Base-by-base conservation (phyloP, 1,140 invertebrate species). In the Nephila pilipes region DNA sequence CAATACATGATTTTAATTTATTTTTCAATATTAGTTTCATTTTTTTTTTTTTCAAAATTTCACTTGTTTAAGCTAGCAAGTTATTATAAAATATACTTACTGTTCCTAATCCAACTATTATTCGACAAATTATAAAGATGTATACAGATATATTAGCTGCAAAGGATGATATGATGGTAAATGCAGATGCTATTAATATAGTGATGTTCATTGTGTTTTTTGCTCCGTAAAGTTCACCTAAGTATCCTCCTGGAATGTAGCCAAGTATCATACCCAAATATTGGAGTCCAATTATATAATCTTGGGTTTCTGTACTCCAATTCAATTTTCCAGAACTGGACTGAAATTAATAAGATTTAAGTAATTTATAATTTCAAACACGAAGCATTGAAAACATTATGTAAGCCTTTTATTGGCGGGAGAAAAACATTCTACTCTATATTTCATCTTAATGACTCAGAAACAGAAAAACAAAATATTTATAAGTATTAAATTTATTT, bases 241-340 rank as follows among this genome's bases (percentile, higher is more conserved):
- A 25, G 29, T 55, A 55, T 36, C 83, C 83, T n/a, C 83, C 83
- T 29, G 83, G 83, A 32, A 85, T 10, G 14, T 58, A 85, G 2
- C 83, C 83, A 58, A 58, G 32, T 36, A 85, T 32, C 83, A 58
- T 57, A 10, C 83, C 83, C 8, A 54, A 32, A 60, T n/a, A 85
- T 12, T 58, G 36, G 5, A 54, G 20, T 32, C 83, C 83, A 20
- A 85, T 32, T 0, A 14, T 29, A 22, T 29, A 25, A 8, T 55
- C 83, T 22, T 85, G 54, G 8, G 32, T 57, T 18, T 60, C 57
- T 10, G 83, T 22, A 22, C 29, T 60, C 83, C 83, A 85, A 18
- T 85, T 18, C 32, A 85, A 85, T 60, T 36, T 22, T 29, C 10
- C 20, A 36, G 32, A 14, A 75, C 2, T 18, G n/a, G n/a, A n/a